Conservation (phyloP, 2,113 vertebrate species). For the Chaetura pelagica region DNA sequence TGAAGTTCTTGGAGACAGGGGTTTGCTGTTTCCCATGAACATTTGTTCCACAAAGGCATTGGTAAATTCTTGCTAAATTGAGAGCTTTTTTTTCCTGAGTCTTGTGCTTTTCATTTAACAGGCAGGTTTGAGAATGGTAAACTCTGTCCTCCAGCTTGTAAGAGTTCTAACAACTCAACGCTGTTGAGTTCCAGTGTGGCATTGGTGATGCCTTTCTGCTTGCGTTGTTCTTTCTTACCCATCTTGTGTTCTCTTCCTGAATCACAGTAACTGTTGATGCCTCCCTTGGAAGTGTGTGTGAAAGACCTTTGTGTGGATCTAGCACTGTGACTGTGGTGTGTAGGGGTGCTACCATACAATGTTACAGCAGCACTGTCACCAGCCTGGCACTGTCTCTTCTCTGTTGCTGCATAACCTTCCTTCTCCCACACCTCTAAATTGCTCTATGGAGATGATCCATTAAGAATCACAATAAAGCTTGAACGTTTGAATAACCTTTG, state of each 20-base stretch:
- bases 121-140: neutral
- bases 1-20: neutral
- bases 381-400: neutral
- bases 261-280: neutral
- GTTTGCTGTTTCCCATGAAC: neutral
- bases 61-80: neutral
- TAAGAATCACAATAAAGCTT: slow-evolving; percentile 58
- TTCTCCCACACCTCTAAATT: slow-evolving; percentile 41
- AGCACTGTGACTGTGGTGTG: fast-evolving
- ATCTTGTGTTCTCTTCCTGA: neutral
- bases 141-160: neutral
- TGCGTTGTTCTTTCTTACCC: neutral
- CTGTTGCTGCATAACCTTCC: neutral
- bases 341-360: neutral
- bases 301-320: too few relatives aligned
- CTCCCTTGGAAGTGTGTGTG: neutral
- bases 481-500: slow-evolving; percentile 66
- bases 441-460: slow-evolving; percentile 54
- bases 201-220: neutral
- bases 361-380: neutral
- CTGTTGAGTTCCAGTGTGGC: neutral
- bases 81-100: fast-evolving
- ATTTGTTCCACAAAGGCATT: neutral
- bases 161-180: neutral
- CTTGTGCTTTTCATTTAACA: neutral